Evolutionary conservation across 2,113 vertebrate genomes (phyloP), one percentile per base, ranked within the genome.

Genomic region (Hippolais icterina): DNA sequence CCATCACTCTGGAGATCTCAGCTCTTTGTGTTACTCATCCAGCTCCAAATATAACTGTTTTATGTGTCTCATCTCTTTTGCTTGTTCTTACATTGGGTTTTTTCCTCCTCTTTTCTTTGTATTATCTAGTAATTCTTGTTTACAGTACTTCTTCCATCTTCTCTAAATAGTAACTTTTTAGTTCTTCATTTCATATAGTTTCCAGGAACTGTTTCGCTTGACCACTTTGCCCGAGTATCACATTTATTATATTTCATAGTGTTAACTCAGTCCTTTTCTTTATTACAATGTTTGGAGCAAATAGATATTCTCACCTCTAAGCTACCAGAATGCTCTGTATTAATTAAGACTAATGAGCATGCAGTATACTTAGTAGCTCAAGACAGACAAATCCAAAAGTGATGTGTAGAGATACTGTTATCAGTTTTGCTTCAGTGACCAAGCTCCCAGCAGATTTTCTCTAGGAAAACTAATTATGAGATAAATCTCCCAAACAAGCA

Each of bases 401-500:
- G 0, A 53, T 57, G 31, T 63, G 17, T 42, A 70, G 60, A 94
- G 54, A 56, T 83, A 84, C 56, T 46, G 19, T 56, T 83, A 64
- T 20, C 83, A 71, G 61, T 90, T 91, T 78, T 72, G 60, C 84
- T 92, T 88, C 57, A 72, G 83, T 92, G 80, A 76, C 56, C 65
- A 71, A 87, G 65, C 64, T 94, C 83, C 52, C 80, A 44, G 75
- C 52, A 92, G 80, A 57, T 72, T 69, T 94, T 95, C 47, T 71
- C 39, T 81, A 78, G 82, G 66, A 94, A 94, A 85, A 94, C 70
- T 94, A 88, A 80, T 94, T 84, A 91, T 53, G 74, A 92, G 69
- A 82, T 84, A 81, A 93, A 94, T 87, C 80, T 94, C 87, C 56
- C 85, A 92, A 89, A 93, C 76, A 93, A 95, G 89, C 80, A 89